Evolutionary conservation across 2,888 invertebrate genomes (phyloP).

Genomic region (Pterostichus madidus): DNA sequence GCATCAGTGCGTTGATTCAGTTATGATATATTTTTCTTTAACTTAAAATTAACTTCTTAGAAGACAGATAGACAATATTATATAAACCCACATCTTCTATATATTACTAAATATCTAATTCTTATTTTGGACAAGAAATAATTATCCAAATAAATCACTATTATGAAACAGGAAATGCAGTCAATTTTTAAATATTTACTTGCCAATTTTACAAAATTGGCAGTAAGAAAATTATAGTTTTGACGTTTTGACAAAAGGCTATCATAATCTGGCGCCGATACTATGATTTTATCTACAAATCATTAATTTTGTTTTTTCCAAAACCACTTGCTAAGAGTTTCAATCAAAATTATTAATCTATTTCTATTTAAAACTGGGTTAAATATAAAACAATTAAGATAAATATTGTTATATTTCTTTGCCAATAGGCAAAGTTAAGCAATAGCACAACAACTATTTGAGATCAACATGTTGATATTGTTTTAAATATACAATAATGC

Average conservation of each 20-base stretch:
- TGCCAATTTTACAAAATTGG: background rate
- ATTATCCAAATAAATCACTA: no score
- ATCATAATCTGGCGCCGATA: background rate
- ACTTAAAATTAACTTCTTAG: no score
- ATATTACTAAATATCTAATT: no score
- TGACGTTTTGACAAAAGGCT: no score
- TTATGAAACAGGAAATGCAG: no score
- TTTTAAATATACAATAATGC: conserved; percentile 30
- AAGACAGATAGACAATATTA: no score
- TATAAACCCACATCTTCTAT: no score
- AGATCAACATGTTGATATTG: conserved; percentile 36
- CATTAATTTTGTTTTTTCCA: conserved; percentile 24
- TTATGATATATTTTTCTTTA: no score
- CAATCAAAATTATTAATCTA: conserved; percentile 22
- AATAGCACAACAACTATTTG: conserved; percentile 1
- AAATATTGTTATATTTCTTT: conserved; percentile 14
- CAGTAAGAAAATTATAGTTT: no score
- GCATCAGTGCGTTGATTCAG: no score
- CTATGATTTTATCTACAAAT: conserved; percentile 5
- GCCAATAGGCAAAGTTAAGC: conserved; percentile 22
- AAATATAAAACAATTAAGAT: conserved; percentile 37
- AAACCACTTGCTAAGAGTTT: background rate
- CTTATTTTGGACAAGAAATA: no score
- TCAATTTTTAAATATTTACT: background rate
- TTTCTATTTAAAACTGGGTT: conserved; percentile 3